Evolutionary conservation across 2,888 invertebrate species (phyloP), one percentile per base, ranked within the genome.

Genomic region (Tholera decimalis): DNA sequence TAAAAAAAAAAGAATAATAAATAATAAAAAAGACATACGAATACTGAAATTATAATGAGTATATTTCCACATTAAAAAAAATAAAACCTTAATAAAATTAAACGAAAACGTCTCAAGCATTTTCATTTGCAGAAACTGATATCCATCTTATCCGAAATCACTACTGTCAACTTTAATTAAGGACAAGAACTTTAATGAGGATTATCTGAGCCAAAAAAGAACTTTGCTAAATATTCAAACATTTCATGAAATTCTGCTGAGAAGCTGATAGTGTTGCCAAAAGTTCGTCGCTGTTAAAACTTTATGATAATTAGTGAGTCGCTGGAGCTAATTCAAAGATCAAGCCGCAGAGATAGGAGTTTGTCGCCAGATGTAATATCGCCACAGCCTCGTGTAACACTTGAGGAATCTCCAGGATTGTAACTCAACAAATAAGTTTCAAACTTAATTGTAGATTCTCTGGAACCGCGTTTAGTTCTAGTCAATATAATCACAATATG

Each of bases 251-350:
- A 86, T 85, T 80, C 79, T 76, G 82, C 80, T 83, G 80, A 84
- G 86, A 84, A 83, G 85, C 77, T 85, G 87, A 89, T 90, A 90
- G 89, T 90, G 88, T 89, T 88, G 88, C 88, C 88, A 90, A 90
- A 90, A 91, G 85, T 90, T 88, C 68, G 76, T 80, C 83, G 83
- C 84, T 83, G 88, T 89, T 89, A 86, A 89, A 91, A 91, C 90
- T 91, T 91, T 91, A 92, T 90, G 88, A 88, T 91, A 91, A 92
- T 91, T 91, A 91, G 88, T 85, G 84, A 91, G 88, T 85, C 82
- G 87, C 86, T 87, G 85, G 81, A 84, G 88, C 89, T 91, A 89
- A 92, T 91, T 86, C 88, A 86, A 88, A 91, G 88, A 91, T 91
- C 88, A 88, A 88, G 83, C 86, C 85, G 77, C 83, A 80, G 83